These are phyloP conservation scores for Plebejus anna DNA, from an alignment of 2,888 invertebrate species.

Conservation along the genomic window DNA sequence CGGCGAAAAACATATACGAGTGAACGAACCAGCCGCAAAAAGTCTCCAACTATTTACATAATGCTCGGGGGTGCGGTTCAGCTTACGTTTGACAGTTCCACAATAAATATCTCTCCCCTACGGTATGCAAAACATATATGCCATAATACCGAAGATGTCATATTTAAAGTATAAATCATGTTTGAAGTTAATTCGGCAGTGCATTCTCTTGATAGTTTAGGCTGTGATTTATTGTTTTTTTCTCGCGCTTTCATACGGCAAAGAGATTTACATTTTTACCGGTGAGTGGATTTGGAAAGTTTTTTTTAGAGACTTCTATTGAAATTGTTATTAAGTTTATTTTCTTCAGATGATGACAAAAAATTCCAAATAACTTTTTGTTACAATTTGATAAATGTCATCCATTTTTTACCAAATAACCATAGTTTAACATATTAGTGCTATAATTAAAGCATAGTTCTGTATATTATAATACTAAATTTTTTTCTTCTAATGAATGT, in stretches of 20 bases:
- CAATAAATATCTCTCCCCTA: constrained; percentile 65
- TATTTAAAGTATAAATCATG: constrained; percentile 73
- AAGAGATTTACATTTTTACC: constrained; percentile 11
- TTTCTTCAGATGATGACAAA: too few species aligned
- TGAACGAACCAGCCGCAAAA: constrained; percentile 34
- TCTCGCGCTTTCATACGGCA: neutral
- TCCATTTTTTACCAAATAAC: too few species aligned
- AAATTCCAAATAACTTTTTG: too few species aligned
- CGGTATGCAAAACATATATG: constrained; percentile 73
- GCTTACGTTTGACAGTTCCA: constrained; percentile 33
- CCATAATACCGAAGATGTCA: constrained; percentile 56
- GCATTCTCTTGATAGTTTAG: constrained; percentile 52
- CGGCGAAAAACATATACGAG: constrained; percentile 57
- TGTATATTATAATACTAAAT: too few species aligned
- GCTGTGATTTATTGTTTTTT: constrained; percentile 7
- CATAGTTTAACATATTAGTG: too few species aligned
- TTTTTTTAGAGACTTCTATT: neutral
- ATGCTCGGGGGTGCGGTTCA: constrained; percentile 12
- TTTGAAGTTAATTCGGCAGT: constrained; percentile 68
- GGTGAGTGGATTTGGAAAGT: neutral
- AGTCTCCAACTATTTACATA: constrained; percentile 24
- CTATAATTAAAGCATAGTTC: too few species aligned
- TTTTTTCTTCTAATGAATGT: too few species aligned
- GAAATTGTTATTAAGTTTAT: neutral
- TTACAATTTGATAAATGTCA: too few species aligned